Base-by-base conservation (phyloP, 2,888 invertebrate genomes). In the Eumacrocentrus americanus region DNA sequence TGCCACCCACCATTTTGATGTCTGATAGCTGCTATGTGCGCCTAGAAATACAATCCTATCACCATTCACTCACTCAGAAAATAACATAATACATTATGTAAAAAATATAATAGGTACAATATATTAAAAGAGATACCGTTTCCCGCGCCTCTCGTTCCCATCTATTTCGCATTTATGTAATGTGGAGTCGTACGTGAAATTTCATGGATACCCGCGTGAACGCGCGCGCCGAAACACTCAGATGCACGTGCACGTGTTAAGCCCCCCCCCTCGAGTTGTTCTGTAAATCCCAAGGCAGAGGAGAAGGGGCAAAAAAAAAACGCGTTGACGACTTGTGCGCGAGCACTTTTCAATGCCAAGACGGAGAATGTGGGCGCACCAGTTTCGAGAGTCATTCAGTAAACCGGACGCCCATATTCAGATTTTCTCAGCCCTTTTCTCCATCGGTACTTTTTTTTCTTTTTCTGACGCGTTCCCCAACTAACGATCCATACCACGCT, bases 301-400 rank as follows among this genome's bases (percentile, higher is more conserved):
- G n/a, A 50, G 37, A 46, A 12, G 44, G 5, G 20, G 11, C 1
- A 12, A 37, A 35, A 47, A 46, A 35, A 38, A 23, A 50, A n/a
- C n/a, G n/a, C n/a, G n/a, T n/a, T n/a, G n/a, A 16, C 11, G 11
- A 18, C 20, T 40, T 16, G n/a, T 18, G 20, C 42, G 42, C 42
- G 29, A 25, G 23, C n/a, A n/a, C 16, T 47, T 47, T 47, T 47
- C 12, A 25, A 47, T 46, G 29, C 59, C 59, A 52, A 60, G 63
- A 42, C 50, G 47, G 67, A 69, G 72, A 74, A 74, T 74, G 73
- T 75, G 75, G 75, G 74, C 73, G 70, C 70, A 74, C 73, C 69
- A 74, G 73, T 75, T 74, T 73, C 64, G 66, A 70, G 68, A 72
- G 67, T 73, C 70, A 70, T 72, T 73, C 63, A 71, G 60, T 58